Evolutionary conservation across 1,140 invertebrate genomes (phyloP).

Genomic region (Agrypnia vestita): DNA sequence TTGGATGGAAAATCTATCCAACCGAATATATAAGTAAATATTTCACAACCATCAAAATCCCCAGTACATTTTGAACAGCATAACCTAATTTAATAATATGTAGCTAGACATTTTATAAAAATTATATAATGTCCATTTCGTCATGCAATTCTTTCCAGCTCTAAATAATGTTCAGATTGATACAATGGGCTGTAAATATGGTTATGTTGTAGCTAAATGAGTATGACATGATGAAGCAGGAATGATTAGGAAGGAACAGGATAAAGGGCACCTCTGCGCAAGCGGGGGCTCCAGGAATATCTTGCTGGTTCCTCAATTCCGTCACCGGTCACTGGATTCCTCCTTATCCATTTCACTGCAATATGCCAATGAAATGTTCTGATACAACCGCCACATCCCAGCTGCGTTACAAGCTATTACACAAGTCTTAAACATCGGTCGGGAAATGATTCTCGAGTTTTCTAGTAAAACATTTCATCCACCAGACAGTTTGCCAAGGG

Average conservation of each 20-base stretch:
- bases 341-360: slow-evolving; percentile 60
- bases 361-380: slow-evolving; percentile 64
- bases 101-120: too few relatives aligned
- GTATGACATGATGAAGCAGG: slow-evolving; percentile 46
- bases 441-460: neutral
- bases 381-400: slow-evolving; percentile 14
- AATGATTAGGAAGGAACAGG: slow-evolving; percentile 58
- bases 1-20: too few relatives aligned
- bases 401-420: neutral
- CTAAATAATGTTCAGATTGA: too few relatives aligned
- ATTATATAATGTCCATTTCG: too few relatives aligned
- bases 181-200: slow-evolving; percentile 17
- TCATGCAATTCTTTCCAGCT: too few relatives aligned
- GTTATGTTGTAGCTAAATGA: slow-evolving; percentile 24
- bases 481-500: too few relatives aligned
- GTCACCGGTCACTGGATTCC: slow-evolving; percentile 72
- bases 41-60: too few relatives aligned
- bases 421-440: neutral
- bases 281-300: slow-evolving; percentile 66
- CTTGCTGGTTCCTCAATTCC: slow-evolving; percentile 67
- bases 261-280: slow-evolving; percentile 69
- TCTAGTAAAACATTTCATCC: neutral
- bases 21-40: too few relatives aligned
- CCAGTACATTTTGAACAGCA: too few relatives aligned
- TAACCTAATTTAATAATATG: too few relatives aligned